Percentiles rank a stretch among this genome's conserved stretches.
phyloP scores from a whole-genome alignment of 2,797 vertebrate genomes.

The Austrolebias charrua region DNA sequence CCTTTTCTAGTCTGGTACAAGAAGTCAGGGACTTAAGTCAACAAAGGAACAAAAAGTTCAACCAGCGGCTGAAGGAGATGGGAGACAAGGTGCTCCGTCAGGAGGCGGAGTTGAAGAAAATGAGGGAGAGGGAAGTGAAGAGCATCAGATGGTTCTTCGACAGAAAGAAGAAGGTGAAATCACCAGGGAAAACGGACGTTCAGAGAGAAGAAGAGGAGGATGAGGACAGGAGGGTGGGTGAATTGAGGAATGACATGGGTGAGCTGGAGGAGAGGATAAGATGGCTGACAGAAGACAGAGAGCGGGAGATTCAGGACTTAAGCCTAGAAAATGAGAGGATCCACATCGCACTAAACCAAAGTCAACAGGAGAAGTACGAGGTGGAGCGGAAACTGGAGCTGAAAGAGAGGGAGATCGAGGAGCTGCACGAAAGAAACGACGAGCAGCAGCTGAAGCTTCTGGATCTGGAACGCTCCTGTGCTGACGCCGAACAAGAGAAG shows the following conservation, averaged over 20 bases:
- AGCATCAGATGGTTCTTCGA: conserved; percentile 77
- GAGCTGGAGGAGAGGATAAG: conserved; percentile 76
- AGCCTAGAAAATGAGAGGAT: conserved; percentile 62
- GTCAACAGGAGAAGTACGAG: conserved; percentile 44
- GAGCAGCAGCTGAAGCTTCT: conserved; percentile 74
- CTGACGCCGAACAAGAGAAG: conserved; percentile 49
- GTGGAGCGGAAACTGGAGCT: conserved; percentile 47
- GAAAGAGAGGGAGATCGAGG: conserved; percentile 71
- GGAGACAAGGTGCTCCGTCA: conserved; percentile 72
- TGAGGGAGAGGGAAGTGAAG: conserved; percentile 75
- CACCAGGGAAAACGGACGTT: conserved; percentile 47
- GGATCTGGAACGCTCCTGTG: conserved; percentile 53
- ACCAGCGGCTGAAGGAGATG: conserved; percentile 69
- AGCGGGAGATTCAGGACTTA: conserved; percentile 75
- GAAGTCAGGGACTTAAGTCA: conserved; percentile 72
- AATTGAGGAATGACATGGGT: conserved; percentile 56
- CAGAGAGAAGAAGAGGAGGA: conserved; percentile 69
- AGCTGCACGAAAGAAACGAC: conserved; percentile 69
- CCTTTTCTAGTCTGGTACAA: conserved; percentile 71
- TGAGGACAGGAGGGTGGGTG: conserved; percentile 47
- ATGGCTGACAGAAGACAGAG: conserved; percentile 77
- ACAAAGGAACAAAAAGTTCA: conserved; percentile 71
- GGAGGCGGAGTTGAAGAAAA: conserved; percentile 69
- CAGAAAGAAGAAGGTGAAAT: conserved; percentile 71
- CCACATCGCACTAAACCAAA: conserved; percentile 42